These are phyloP conservation scores for Streptopelia turtur DNA, from an alignment of 2,797 vertebrate species.

Conservation along the genomic window DNA sequence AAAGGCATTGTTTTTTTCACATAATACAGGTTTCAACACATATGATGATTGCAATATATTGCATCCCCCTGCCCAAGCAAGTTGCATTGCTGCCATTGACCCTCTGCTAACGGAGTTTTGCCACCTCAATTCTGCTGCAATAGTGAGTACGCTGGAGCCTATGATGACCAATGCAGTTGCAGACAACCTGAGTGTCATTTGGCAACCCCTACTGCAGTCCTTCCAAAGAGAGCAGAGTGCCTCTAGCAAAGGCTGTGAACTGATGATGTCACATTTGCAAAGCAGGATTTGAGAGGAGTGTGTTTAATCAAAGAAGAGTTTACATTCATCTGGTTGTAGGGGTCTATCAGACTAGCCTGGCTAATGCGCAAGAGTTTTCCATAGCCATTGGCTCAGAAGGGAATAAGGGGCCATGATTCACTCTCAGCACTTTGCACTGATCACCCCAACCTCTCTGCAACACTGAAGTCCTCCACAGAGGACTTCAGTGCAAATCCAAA, in stretches of 20 bases:
- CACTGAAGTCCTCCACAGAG: neutral
- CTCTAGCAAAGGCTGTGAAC: neutral
- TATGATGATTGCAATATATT: neutral
- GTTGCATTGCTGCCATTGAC: neutral
- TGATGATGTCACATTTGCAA: neutral
- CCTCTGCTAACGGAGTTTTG: neutral
- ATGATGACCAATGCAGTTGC: rapidly evolving
- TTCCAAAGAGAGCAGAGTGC: neutral
- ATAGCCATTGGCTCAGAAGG: neutral
- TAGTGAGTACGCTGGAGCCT: neutral
- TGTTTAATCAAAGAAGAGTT: neutral
- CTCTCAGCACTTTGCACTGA: neutral
- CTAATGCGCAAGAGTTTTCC: neutral
- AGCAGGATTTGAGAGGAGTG: neutral
- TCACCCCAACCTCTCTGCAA: neutral
- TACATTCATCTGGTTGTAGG: neutral
- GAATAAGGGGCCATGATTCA: neutral
- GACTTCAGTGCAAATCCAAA: neutral
- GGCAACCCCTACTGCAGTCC: rapidly evolving
- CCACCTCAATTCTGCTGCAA: neutral
- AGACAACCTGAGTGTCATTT: rapidly evolving
- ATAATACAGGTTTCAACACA: neutral
- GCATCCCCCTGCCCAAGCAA: neutral
- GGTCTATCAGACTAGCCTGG: neutral
- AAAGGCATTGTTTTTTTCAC: neutral